A percentile compares a stretch with the other conserved stretches of the same genome.
These are phyloP conservation scores for Cyanistes caeruleus DNA, from an alignment of 2,113 vertebrate species.

Conservation along the genomic window DNA sequence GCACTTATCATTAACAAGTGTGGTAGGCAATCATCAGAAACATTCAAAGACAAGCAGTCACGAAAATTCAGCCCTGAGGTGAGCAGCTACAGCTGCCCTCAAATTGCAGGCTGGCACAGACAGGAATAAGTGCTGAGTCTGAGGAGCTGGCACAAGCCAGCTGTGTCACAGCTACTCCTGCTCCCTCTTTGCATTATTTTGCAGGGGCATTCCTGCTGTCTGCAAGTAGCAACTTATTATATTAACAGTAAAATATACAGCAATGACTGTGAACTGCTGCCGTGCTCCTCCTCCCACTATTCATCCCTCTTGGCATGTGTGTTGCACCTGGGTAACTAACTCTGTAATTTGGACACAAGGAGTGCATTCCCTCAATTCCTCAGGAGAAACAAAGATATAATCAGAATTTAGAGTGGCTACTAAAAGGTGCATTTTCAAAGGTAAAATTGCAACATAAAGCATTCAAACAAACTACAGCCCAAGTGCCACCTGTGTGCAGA, in stretches of 20 bases:
- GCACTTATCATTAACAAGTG: not conserved
- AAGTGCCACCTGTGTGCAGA: not conserved
- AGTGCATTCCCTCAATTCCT: not conserved
- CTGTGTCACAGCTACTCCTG: not conserved
- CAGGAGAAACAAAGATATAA: slow-evolving; percentile 9
- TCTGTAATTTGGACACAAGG: not conserved
- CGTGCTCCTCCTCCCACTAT: not conserved
- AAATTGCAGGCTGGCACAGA: not conserved
- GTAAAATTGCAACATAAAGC: slow-evolving; percentile 12
- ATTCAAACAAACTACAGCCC: not conserved
- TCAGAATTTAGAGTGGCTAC: slow-evolving; percentile 6
- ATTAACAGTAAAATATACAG: not conserved
- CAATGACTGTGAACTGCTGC: not conserved
- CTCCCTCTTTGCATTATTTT: not conserved
- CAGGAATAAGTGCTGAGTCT: not conserved
- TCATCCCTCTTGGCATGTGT: not conserved
- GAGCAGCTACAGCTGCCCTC: not conserved
- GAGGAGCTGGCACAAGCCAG: not conserved
- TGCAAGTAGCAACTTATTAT: not conserved
- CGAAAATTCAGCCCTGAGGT: not conserved
- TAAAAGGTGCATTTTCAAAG: slow-evolving; percentile 8
- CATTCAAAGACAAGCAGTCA: not conserved
- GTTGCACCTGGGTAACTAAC: not conserved
- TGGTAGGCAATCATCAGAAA: not conserved
- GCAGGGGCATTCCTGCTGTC: not conserved